Evolutionary conservation across 1,140 invertebrate species (phyloP).

Genomic region (Drosophila azteca): DNA sequence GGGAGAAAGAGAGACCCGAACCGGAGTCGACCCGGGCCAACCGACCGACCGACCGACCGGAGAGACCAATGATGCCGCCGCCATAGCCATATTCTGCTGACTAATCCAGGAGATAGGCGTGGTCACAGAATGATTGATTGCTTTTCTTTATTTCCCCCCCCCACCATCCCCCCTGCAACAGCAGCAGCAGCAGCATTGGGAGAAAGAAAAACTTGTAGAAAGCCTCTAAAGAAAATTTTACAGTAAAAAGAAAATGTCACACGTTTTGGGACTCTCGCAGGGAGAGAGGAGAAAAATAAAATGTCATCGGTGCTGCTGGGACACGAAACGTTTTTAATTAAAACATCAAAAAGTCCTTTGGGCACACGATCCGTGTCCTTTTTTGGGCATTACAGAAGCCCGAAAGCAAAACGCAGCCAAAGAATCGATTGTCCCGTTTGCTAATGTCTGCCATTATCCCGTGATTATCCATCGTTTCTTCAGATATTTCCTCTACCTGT

Average conservation of each 20-base stretch:
- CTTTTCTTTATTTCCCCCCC: slow-evolving; percentile 53
- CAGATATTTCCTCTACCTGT: background rate
- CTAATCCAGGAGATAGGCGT: slow-evolving; percentile 83
- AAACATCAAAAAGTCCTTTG: slow-evolving; percentile 60
- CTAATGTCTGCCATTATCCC: slow-evolving; percentile 79
- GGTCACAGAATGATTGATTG: slow-evolving; percentile 81
- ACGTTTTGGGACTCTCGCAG: slow-evolving; percentile 49
- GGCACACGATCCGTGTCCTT: slow-evolving; percentile 29
- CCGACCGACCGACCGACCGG: slow-evolving; percentile 34
- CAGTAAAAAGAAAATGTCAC: slow-evolving; percentile 61
- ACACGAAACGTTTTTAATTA: slow-evolving; percentile 73
- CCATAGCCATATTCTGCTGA: slow-evolving; percentile 75
- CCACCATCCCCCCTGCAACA: too few species aligned
- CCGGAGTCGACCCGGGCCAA: background rate
- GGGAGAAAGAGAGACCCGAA: background rate
- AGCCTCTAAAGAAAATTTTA: slow-evolving; percentile 59
- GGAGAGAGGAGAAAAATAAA: slow-evolving; percentile 25
- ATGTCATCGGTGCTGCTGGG: background rate
- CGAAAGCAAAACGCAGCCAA: too few species aligned
- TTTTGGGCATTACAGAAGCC: slow-evolving; percentile 40
- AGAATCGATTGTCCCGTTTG: slow-evolving; percentile 21
- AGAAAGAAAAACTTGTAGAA: slow-evolving; percentile 73
- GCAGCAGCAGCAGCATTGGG: slow-evolving; percentile 12
- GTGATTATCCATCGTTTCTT: slow-evolving; percentile 63
- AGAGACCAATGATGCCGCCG: slow-evolving; percentile 79